Percentiles rank a stretch among this genome's conserved stretches.
Evolutionary conservation across 2,888 invertebrate genomes (phyloP).

Genomic region (Noctua fimbriata): DNA sequence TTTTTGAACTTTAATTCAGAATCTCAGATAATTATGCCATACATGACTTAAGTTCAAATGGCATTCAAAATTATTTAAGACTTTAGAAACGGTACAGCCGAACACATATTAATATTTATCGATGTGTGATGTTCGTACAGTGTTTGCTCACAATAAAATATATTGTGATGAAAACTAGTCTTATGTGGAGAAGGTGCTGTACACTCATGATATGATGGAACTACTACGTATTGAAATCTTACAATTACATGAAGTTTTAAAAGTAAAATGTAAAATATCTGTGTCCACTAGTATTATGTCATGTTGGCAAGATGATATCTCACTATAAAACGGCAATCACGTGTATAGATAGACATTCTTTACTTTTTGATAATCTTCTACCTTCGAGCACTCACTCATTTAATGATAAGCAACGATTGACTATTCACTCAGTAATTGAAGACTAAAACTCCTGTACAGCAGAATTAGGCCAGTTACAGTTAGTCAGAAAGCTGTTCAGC

Average conservation of each 20-base stretch:
- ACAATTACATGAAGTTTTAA: constrained; percentile 9
- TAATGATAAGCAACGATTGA: not conserved
- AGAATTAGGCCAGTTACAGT: not conserved
- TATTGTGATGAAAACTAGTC: not conserved
- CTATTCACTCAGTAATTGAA: not conserved
- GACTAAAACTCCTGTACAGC: not conserved
- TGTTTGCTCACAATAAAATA: not conserved
- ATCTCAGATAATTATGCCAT: not conserved
- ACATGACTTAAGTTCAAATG: not conserved
- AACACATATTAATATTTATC: not conserved
- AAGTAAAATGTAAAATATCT: constrained; percentile 9
- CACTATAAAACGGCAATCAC: not conserved
- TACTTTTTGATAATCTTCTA: not conserved
- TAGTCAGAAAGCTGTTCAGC: not conserved
- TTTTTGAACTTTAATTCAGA: not conserved
- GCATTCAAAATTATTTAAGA: not conserved
- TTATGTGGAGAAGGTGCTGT: not conserved
- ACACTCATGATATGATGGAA: not conserved
- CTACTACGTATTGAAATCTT: constrained; percentile 24
- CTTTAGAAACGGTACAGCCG: not conserved
- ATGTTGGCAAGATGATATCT: constrained; percentile 30
- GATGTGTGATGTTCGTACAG: not conserved
- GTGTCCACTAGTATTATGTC: constrained; percentile 40
- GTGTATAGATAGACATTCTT: not conserved
- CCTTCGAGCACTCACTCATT: not conserved